A percentile compares a stretch with the other conserved stretches of the same genome.
Evolutionary conservation across 1,140 invertebrate genomes (phyloP).

Genomic region (Meloidogyne exigua): DNA sequence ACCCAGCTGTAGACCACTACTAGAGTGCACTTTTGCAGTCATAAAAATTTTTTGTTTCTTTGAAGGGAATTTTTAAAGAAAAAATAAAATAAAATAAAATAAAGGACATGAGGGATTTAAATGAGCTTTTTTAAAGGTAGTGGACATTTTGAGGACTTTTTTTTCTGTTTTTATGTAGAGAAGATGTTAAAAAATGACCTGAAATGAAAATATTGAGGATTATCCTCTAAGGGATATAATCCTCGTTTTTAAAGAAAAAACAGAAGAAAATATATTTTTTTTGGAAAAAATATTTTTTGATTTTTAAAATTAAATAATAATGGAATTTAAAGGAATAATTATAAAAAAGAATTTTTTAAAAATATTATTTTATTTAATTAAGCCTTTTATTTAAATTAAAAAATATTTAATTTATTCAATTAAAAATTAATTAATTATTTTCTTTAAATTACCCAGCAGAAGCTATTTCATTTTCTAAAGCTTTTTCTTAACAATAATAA

Average conservation of each 20-base stretch:
- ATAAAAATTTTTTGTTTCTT: neutral
- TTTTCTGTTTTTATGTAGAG: neutral
- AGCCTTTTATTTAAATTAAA: too few species aligned
- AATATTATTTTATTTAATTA: too few species aligned
- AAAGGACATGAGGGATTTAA: neutral
- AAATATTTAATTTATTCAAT: too few species aligned
- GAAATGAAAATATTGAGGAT: neutral
- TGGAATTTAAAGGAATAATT: too few species aligned
- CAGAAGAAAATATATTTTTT: neutral
- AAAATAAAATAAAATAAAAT: neutral
- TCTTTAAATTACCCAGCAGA: too few species aligned
- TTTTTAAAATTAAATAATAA: neutral
- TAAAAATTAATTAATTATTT: too few species aligned
- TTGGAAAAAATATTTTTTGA: neutral
- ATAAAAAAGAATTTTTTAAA: too few species aligned
- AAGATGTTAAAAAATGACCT: neutral
- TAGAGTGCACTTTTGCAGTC: neutral
- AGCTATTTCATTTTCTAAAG: too few species aligned
- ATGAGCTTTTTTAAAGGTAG: neutral
- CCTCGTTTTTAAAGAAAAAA: neutral
- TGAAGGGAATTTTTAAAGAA: neutral
- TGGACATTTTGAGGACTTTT: neutral
- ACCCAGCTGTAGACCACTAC: neutral
- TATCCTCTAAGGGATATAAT: neutral
- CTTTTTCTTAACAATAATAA: too few species aligned